A percentile compares a stretch with the other conserved stretches of the same genome.
phyloP scores from a whole-genome alignment of 2,113 vertebrate species.

The Lepisosteus oculatus region DNA sequence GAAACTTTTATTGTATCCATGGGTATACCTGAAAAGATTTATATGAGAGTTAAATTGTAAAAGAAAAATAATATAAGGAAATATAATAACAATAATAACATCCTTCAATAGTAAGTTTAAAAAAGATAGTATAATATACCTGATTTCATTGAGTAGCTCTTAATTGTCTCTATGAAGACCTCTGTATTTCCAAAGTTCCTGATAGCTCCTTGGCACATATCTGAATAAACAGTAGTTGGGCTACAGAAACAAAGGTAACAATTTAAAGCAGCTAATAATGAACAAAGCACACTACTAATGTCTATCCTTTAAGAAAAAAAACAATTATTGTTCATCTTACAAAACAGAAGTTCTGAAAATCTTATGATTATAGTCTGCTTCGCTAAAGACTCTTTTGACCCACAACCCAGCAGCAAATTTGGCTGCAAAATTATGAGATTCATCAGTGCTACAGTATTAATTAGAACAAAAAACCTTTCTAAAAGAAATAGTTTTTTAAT shows the following conservation, averaged over 20 bases:
- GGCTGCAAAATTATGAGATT: neutral
- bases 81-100: neutral
- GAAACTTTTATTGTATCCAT: constrained; percentile 73
- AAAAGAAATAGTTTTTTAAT: too few species aligned
- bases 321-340: neutral
- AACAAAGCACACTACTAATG: neutral
- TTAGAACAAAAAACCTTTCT: neutral
- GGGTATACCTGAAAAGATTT: constrained; percentile 66
- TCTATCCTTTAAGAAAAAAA: neutral
- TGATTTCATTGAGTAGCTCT: constrained; percentile 71
- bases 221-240: constrained; percentile 45
- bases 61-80: neutral
- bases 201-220: constrained; percentile 56
- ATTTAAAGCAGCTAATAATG: too few species aligned
- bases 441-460: neutral
- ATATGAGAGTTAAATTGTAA: neutral
- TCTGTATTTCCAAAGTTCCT: constrained; percentile 62
- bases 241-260: constrained; percentile 33
- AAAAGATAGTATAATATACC: constrained; percentile 61
- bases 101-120: too few species aligned
- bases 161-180: constrained; percentile 80
- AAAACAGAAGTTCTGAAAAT: neutral
- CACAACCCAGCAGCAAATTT: too few species aligned
- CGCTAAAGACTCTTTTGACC: too few species aligned
- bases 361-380: neutral